Percentiles rank a stretch among this genome's conserved stretches.
Conservation (phyloP, 2,797 vertebrate genomes). For the Halcyon smyrnensis region DNA sequence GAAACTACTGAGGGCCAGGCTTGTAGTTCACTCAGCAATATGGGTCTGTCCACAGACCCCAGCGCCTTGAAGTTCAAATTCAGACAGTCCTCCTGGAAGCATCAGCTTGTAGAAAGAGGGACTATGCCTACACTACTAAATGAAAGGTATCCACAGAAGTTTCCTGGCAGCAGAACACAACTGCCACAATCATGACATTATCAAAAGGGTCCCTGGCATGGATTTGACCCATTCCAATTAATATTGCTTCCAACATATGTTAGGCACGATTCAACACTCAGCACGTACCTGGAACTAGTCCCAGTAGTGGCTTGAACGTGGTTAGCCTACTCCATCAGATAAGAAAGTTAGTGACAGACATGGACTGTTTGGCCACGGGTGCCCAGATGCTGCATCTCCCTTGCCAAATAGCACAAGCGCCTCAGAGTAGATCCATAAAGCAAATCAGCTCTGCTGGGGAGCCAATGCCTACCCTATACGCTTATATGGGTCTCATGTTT, state of each 20-base stretch:
- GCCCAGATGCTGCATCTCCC: neutral
- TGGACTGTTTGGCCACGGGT: neutral
- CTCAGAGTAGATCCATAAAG: neutral
- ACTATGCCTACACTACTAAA: accelerated
- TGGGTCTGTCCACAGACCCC: neutral
- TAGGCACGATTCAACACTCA: neutral
- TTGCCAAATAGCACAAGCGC: neutral
- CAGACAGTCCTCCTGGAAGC: neutral
- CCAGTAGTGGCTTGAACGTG: neutral
- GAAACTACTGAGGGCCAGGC: neutral
- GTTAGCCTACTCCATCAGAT: accelerated
- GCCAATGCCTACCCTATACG: neutral
- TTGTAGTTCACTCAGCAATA: neutral
- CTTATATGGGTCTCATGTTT: accelerated
- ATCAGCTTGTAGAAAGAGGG: neutral
- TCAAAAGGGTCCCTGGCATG: neutral
- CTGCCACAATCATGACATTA: neutral
- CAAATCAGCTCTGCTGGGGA: neutral
- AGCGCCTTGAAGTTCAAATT: neutral
- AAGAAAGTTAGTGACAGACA: neutral
- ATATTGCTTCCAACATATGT: neutral
- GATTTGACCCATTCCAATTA: neutral
- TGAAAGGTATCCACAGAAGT: neutral
- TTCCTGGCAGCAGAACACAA: neutral
- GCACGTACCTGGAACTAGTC: neutral